phyloP scores from a whole-genome alignment of 1,140 invertebrate species.

The Adoxophyes honmai region DNA sequence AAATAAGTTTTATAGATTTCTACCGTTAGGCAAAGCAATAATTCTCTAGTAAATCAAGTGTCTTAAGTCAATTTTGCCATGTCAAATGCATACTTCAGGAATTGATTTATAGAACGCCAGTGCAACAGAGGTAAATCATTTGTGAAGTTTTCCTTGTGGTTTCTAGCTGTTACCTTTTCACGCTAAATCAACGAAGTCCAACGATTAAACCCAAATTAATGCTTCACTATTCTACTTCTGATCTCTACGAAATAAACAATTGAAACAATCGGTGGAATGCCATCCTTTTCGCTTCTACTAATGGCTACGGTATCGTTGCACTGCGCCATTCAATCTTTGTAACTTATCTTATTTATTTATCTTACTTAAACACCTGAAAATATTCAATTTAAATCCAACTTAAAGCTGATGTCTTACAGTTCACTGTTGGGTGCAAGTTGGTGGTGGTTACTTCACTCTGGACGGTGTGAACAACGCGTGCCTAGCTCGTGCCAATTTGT shows the following conservation, averaged over 20 bases:
- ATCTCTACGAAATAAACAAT: conserved; percentile 22
- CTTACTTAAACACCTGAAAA: neutral
- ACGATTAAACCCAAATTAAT: conserved; percentile 52
- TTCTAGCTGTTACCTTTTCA: too few species aligned
- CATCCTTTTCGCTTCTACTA: conserved; percentile 59
- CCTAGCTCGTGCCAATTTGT: conserved; percentile 75
- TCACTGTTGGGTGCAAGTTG: conserved; percentile 22
- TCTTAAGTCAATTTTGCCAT: too few species aligned
- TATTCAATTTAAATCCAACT: conserved; percentile 15
- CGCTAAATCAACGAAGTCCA: too few species aligned
- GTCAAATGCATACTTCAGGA: too few species aligned
- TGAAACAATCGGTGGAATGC: conserved; percentile 40
- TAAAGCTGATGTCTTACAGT: conserved; percentile 18
- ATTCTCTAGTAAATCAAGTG: too few species aligned
- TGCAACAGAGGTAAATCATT: too few species aligned
- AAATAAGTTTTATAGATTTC: too few species aligned
- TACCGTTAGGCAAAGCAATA: too few species aligned
- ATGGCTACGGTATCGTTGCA: conserved; percentile 60
- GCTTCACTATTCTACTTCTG: conserved; percentile 18
- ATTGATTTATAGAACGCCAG: too few species aligned
- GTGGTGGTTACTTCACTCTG: conserved; percentile 30
- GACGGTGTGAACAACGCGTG: conserved; percentile 48
- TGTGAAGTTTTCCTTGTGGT: too few species aligned
- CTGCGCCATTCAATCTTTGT: conserved; percentile 65
- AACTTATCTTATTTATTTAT: conserved; percentile 26